Conservation (phyloP, 2,888 invertebrate genomes). For the Drosophila yooni region DNA sequence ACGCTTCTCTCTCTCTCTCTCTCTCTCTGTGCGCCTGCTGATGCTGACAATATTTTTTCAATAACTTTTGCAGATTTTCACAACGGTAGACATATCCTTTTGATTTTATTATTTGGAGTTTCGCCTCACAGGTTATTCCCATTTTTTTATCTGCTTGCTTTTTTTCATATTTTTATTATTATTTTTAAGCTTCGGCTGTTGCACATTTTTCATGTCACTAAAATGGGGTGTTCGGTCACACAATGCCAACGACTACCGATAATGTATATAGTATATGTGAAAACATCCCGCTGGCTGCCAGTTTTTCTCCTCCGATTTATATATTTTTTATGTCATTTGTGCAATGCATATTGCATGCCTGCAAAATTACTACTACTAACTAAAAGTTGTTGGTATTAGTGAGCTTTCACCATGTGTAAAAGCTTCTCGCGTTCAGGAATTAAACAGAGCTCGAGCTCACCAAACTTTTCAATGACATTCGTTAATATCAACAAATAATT, state of each 20-base stretch:
- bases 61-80: conserved; percentile 59
- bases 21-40: conserved; percentile 31
- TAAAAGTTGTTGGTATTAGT: conserved; percentile 1
- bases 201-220: conserved; percentile 81
- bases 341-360: conserved; percentile 52
- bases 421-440: not conserved
- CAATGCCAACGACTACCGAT: conserved; percentile 36
- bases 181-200: conserved; percentile 33
- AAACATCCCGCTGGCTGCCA: conserved; percentile 18
- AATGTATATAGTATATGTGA: conserved; percentile 12
- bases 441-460: not conserved
- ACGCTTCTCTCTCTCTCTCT: too few relatives aligned
- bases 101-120: conserved; percentile 79
- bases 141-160: conserved; percentile 6
- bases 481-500: not conserved
- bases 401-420: conserved; percentile 7
- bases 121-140: conserved; percentile 12
- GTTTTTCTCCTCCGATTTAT: not conserved
- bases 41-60: conserved; percentile 75
- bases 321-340: conserved; percentile 2
- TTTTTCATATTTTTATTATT: conserved; percentile 9
- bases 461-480: not conserved
- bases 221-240: conserved; percentile 59
- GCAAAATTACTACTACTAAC: not conserved
- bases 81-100: conserved; percentile 71